Base-by-base conservation (phyloP, 2,113 vertebrate genomes). In the Centropus unirufus region DNA sequence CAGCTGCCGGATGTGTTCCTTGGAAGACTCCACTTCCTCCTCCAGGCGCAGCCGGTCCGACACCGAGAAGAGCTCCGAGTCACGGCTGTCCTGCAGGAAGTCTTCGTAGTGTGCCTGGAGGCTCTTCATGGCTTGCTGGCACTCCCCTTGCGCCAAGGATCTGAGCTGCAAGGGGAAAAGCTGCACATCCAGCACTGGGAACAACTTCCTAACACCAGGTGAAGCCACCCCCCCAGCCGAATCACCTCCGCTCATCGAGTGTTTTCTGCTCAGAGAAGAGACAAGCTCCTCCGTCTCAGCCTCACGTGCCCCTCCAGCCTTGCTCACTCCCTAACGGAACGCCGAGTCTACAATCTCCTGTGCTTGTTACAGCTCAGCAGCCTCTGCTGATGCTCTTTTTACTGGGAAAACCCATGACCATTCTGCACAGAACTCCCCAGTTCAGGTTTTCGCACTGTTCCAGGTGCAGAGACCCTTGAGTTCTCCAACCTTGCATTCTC, bases 61-160 rank as follows among this genome's bases (percentile, higher is more conserved):
- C 29, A 98, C 86, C 0, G 98, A 98, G 97, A 99, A 99, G 68
- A 99, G 96, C 32, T 98, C 86, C 1, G 99, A 99, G 95, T 99
- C 99, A 6, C 97, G 98, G 95, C 99, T 99, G 95, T 99, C 99
- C 24, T 98, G 98, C 84, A 99, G 97, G 75, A 99, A 99, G 97
- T 99, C 99, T 20, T 98, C 96, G 11, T 98, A 97, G 95, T 99
- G 99, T 12, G 97, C 94, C 63, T 99, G 98, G 34, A 99, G 97
- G 91, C 98, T 98, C 95, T 98, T 98, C 95, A 99, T 91, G 61
- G 98, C 91, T 77, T 99, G 99, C 88, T 99, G 98, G 58, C 98
- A 98, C 52, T 99, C 99, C 5, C 97, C 98, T 8, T 98, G 96
- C 4, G 98, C 92, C 94, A 98, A 98, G 44, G 98, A 95, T 9